Conservation (phyloP, 2,113 vertebrate species). For the Tricholaema leucomelas region DNA sequence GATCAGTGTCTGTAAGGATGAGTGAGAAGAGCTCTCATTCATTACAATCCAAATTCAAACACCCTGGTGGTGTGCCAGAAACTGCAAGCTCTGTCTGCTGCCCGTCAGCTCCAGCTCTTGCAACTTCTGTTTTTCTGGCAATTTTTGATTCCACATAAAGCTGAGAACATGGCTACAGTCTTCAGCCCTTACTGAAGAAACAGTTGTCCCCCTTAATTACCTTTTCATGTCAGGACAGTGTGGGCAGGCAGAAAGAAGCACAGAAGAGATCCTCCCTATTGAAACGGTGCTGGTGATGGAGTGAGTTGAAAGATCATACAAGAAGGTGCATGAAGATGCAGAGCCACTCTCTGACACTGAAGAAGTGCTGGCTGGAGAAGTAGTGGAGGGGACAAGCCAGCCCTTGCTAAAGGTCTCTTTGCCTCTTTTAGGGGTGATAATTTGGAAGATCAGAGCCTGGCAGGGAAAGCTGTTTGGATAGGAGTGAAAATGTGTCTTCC, state of each 20-base stretch:
- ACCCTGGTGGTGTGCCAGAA: neutral
- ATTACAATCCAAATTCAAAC: neutral
- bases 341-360: neutral
- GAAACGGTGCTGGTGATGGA: neutral
- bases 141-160: neutral
- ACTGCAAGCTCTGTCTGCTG: neutral
- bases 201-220: neutral
- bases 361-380: neutral
- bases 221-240: neutral
- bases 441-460: conserved; percentile 44
- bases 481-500: neutral
- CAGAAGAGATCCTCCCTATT: neutral
- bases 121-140: neutral
- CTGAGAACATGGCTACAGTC: neutral
- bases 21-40: neutral
- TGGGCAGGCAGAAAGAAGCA: neutral
- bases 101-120: neutral
- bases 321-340: neutral
- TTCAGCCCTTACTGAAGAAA: neutral
- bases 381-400: conserved; percentile 6
- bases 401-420: conserved; percentile 20
- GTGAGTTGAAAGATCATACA: neutral
- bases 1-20: neutral
- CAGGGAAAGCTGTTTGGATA: neutral
- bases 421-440: conserved; percentile 49